Evolutionary conservation across 2,113 vertebrate species (phyloP).

Genomic region (Chionodraco myersi): DNA sequence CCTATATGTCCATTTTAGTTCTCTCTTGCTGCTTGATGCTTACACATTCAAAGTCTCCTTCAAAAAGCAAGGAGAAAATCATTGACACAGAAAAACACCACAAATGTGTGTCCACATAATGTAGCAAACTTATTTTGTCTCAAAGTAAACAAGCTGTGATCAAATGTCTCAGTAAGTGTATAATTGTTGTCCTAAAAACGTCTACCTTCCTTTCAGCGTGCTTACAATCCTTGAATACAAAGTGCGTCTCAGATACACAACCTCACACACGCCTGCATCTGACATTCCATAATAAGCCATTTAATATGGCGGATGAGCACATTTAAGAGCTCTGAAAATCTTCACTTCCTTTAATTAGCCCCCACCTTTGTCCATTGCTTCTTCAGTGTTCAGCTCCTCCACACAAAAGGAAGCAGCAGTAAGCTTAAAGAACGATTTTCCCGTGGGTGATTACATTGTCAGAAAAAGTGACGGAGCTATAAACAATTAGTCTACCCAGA

Average conservation of each 20-base stretch:
- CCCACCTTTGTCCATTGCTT: constrained; percentile 2
- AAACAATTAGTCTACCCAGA: no score
- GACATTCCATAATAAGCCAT: constrained; percentile 9
- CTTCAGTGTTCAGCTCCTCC: constrained; percentile 7
- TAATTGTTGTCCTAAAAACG: no score
- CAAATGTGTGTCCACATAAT: not conserved
- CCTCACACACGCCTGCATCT: not conserved
- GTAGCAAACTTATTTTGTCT: not conserved
- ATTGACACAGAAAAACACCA: not conserved
- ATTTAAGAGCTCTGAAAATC: constrained; percentile 15
- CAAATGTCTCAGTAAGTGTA: not conserved
- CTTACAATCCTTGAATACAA: no score
- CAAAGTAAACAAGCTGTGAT: not conserved
- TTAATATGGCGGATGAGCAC: not conserved
- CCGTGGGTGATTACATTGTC: not conserved
- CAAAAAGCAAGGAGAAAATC: no score
- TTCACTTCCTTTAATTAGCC: not conserved
- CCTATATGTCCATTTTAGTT: not conserved
- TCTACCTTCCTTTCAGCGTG: not conserved
- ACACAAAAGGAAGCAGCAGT: not conserved
- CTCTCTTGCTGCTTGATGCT: no score
- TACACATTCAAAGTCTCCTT: not conserved
- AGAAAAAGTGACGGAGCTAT: no score
- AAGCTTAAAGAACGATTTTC: no score
- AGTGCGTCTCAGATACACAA: not conserved